phyloP scores from a whole-genome alignment of 2,797 vertebrate species.

The Gobionotothen gibberifrons region DNA sequence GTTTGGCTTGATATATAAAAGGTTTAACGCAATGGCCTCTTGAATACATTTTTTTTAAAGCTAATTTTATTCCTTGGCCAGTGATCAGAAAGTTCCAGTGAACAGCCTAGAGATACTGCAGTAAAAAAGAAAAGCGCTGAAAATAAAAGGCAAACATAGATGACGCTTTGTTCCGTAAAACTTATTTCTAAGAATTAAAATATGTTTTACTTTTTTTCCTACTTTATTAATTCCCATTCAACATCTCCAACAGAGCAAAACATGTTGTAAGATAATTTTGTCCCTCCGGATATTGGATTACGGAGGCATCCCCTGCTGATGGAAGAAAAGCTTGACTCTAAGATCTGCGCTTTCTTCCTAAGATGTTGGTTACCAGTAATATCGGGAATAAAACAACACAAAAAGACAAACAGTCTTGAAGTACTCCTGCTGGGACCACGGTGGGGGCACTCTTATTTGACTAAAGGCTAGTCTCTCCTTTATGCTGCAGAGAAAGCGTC shows the following conservation, averaged over 20 bases:
- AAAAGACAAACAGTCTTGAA: slow-evolving; percentile 86
- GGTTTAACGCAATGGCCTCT: slow-evolving; percentile 38
- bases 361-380: slow-evolving; percentile 85
- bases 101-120: slow-evolving; percentile 54
- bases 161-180: slow-evolving; percentile 55
- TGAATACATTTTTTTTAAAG: slow-evolving; percentile 26
- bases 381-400: slow-evolving; percentile 81
- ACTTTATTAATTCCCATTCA: slow-evolving; percentile 57
- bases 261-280: slow-evolving; percentile 60
- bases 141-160: slow-evolving; percentile 43
- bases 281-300: slow-evolving; percentile 83
- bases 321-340: slow-evolving; percentile 83
- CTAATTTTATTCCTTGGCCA: slow-evolving; percentile 44
- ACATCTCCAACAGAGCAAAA: slow-evolving; percentile 72
- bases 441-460: slow-evolving; percentile 88
- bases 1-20: slow-evolving; percentile 49
- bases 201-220: slow-evolving; percentile 40
- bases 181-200: slow-evolving; percentile 57
- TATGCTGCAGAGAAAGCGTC: slow-evolving; percentile 89
- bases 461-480: slow-evolving; percentile 87
- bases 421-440: slow-evolving; percentile 86
- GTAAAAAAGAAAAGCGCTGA: slow-evolving; percentile 48
- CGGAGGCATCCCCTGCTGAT: slow-evolving; percentile 76
- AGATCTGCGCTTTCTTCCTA: slow-evolving; percentile 84
- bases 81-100: slow-evolving; percentile 44